Evolutionary conservation across 92 coral and sea anemone genomes (phyloP).

Genomic region (Bergia puertoricense): DNA sequence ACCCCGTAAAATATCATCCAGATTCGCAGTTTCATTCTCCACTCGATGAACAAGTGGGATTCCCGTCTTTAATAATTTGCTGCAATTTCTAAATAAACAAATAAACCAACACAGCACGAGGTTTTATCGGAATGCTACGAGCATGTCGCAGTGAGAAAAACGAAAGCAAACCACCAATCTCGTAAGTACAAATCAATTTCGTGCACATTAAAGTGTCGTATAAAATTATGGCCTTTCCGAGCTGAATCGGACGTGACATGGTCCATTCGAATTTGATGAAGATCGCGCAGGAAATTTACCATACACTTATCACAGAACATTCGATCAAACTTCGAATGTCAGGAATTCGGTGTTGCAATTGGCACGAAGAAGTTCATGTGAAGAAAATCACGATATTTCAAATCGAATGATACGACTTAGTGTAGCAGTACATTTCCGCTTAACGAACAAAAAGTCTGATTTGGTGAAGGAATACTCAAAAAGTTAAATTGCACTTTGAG

Average conservation of each 20-base stretch:
- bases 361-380: not conserved
- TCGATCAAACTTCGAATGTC: not conserved
- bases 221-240: not conserved
- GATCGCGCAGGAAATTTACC: not conserved
- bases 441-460: not conserved
- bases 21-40: not conserved
- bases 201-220: not conserved
- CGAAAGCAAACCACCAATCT: not conserved
- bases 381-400: not conserved
- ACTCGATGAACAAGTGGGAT: not conserved
- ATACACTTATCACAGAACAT: not conserved
- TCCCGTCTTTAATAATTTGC: not conserved
- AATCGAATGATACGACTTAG: not conserved
- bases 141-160: not conserved
- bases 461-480: not conserved
- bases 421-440: not conserved
- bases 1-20: too few species aligned
- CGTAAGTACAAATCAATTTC: not conserved
- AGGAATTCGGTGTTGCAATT: not conserved
- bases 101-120: not conserved
- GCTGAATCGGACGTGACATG: constrained; percentile 15
- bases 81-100: not conserved
- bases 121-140: not conserved
- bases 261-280: not conserved
- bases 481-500: not conserved